Conservation (phyloP, 2,888 invertebrate species). For the Pilophorus perplexus region DNA sequence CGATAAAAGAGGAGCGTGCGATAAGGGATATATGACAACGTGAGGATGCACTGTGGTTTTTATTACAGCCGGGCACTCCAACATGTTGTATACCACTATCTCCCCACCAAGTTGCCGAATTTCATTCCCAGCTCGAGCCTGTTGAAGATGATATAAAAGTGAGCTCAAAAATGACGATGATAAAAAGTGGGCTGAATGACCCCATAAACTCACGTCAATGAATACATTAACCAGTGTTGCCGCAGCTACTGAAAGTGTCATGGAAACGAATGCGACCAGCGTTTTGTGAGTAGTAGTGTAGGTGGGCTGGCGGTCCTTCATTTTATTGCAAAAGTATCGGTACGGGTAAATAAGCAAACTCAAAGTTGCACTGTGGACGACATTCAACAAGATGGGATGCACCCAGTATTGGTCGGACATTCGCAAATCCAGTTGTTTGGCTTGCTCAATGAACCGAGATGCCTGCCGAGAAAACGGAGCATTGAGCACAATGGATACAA, state of each 20-base stretch:
- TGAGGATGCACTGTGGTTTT: background rate
- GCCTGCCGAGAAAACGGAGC: too few relatives aligned
- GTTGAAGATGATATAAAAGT: too few relatives aligned
- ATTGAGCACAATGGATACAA: too few relatives aligned
- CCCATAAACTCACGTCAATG: background rate
- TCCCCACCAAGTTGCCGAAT: too few relatives aligned
- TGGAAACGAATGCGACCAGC: background rate
- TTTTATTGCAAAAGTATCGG: background rate
- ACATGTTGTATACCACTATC: background rate
- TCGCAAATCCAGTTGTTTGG: background rate
- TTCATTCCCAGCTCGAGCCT: too few relatives aligned
- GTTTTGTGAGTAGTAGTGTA: background rate
- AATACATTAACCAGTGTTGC: background rate
- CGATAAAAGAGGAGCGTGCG: background rate
- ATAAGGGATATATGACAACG: background rate
- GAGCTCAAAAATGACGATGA: too few relatives aligned
- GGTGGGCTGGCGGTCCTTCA: background rate
- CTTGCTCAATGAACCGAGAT: background rate
- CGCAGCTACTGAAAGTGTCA: background rate
- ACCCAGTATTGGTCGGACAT: background rate
- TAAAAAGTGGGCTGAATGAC: too few relatives aligned
- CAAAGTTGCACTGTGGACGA: background rate
- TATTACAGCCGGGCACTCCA: background rate
- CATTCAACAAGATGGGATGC: background rate
- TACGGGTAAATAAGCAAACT: background rate